phyloP scores from a whole-genome alignment of 2,888 invertebrate genomes.

The Helobdella robusta region DNA sequence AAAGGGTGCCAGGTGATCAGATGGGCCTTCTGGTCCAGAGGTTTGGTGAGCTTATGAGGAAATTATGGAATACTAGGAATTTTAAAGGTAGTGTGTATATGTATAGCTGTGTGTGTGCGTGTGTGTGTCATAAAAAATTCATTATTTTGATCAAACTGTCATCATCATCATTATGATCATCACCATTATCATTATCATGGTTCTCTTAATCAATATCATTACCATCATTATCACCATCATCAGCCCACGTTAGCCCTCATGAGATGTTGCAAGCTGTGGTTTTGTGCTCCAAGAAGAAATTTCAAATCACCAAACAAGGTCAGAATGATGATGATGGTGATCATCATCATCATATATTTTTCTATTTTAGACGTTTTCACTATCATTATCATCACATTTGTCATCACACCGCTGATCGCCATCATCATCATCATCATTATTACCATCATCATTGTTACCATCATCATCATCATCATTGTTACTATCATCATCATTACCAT shows the following conservation, averaged over 20 bases:
- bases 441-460: no score
- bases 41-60: slow-evolving; percentile 89
- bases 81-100: no score
- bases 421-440: not conserved
- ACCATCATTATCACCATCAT: no score
- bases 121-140: no score
- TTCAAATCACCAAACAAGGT: slow-evolving; percentile 97
- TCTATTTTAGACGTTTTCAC: not conserved
- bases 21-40: slow-evolving; percentile 68
- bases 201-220: no score
- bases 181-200: no score
- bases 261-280: slow-evolving; percentile 99
- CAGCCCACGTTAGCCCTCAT: slow-evolving; percentile 98
- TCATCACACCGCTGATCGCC: not conserved
- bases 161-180: no score
- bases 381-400: not conserved
- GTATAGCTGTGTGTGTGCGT: no score
- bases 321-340: not conserved
- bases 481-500: not conserved
- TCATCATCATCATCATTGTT: not conserved
- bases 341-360: no score
- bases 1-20: slow-evolving; percentile 88
- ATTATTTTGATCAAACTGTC: no score
- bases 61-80: slow-evolving; percentile 96
- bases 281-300: slow-evolving; percentile 86